Evolutionary conservation across 2,113 vertebrate genomes (phyloP).

Genomic region (Lamprotornis superbus): DNA sequence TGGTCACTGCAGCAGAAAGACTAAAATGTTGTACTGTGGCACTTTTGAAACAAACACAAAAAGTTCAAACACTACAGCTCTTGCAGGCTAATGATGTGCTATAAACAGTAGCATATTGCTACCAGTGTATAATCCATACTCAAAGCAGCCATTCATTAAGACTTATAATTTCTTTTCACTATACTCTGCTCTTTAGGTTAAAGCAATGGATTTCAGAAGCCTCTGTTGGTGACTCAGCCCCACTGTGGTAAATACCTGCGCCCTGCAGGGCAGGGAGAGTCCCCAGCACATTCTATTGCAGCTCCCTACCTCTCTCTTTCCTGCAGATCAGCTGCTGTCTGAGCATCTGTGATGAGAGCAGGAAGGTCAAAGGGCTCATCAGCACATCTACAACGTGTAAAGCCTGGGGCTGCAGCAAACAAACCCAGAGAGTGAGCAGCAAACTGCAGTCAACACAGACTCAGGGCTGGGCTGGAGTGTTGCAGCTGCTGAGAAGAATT

Average conservation of each 20-base stretch:
- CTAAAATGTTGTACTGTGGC: constrained; percentile 48
- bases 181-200: background rate
- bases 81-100: constrained; percentile 55
- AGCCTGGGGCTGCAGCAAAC: background rate
- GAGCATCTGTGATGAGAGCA: background rate
- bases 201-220: background rate
- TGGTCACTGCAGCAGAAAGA: constrained; percentile 60
- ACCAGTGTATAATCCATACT: constrained; percentile 49
- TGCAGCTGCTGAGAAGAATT: background rate
- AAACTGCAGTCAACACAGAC: background rate
- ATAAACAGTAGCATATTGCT: constrained; percentile 60
- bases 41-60: constrained; percentile 66
- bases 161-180: background rate
- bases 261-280: background rate
- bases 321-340: background rate
- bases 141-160: constrained; percentile 35
- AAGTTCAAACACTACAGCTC: constrained; percentile 61
- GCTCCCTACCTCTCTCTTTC: background rate
- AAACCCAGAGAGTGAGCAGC: background rate
- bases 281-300: background rate
- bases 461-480: background rate
- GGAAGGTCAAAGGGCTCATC: background rate
- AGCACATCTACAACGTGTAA: background rate
- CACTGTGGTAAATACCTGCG: background rate
- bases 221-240: background rate